phyloP scores from a whole-genome alignment of 2,888 invertebrate genomes.

The Nemapogon koenigi region DNA sequence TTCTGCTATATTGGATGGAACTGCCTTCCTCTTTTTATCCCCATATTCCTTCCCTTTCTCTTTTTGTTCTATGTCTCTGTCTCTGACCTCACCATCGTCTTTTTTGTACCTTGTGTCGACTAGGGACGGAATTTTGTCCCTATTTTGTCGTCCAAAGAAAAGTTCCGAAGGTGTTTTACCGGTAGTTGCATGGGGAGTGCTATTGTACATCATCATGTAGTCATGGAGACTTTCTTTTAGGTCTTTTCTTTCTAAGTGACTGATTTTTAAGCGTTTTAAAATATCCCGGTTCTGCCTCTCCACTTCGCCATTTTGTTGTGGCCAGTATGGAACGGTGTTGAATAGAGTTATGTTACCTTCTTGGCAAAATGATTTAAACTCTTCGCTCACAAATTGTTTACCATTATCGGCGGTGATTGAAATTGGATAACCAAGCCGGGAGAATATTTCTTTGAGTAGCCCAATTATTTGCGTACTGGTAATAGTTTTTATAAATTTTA shows the following conservation, averaged over 20 bases:
- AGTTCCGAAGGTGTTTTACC: slow-evolving; percentile 15
- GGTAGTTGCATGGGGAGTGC: slow-evolving; percentile 24
- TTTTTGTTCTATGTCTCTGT: slow-evolving; percentile 16
- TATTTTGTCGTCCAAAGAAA: slow-evolving; percentile 19
- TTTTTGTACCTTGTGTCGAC: slow-evolving; percentile 8
- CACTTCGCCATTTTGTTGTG: slow-evolving; percentile 22
- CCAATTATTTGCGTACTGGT: slow-evolving; percentile 8
- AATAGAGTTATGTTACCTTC: slow-evolving; percentile 9
- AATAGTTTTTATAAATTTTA: too few relatives aligned
- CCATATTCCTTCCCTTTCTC: slow-evolving; percentile 16
- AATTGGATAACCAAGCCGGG: slow-evolving; percentile 11
- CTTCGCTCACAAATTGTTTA: slow-evolving; percentile 13
- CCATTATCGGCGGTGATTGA: slow-evolving; percentile 18
- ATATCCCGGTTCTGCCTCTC: slow-evolving; percentile 16
- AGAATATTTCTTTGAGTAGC: slow-evolving; percentile 10
- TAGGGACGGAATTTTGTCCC: slow-evolving; percentile 21
- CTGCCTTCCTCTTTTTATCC: slow-evolving; percentile 14
- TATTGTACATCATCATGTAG: slow-evolving; percentile 22
- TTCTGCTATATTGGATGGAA: slow-evolving; percentile 5
- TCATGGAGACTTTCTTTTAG: slow-evolving; percentile 18
- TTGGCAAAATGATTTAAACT: slow-evolving; percentile 14
- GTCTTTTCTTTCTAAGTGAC: slow-evolving; percentile 17
- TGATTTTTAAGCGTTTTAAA: slow-evolving; percentile 21
- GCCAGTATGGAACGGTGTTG: slow-evolving; percentile 20
- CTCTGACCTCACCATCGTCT: slow-evolving; percentile 12